These are phyloP conservation scores for Micrasema longulum DNA, from an alignment of 1,140 invertebrate species.

Conservation along the genomic window DNA sequence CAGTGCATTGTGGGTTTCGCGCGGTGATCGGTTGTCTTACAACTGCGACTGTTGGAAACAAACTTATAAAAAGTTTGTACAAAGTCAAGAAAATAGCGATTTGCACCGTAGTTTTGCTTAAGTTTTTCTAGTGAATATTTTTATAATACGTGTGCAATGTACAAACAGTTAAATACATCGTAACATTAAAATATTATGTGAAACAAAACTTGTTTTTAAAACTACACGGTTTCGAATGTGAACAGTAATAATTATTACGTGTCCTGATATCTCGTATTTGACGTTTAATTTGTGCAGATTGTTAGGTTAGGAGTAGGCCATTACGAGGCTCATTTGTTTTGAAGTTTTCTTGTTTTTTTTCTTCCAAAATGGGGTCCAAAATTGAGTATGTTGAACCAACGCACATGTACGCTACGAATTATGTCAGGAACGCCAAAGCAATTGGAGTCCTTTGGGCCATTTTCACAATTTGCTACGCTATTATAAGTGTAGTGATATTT, in stretches of 20 bases:
- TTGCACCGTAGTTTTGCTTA: no score
- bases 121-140: no score
- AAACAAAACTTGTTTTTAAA: not conserved
- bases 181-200: no score
- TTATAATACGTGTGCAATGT: no score
- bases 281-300: no score
- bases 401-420: slow-evolving; percentile 91
- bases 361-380: slow-evolving; percentile 82
- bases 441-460: slow-evolving; percentile 97
- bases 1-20: no score
- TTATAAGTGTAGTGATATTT: slow-evolving; percentile 94
- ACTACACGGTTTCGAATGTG: not conserved
- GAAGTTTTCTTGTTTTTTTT: slow-evolving; percentile 1
- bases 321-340: slow-evolving; percentile 12
- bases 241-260: not conserved
- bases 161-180: no score
- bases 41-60: no score
- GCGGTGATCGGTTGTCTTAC: no score
- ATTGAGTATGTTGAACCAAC: slow-evolving; percentile 91
- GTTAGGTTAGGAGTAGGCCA: no score
- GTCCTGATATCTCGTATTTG: not conserved
- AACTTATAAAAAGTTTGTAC: no score
- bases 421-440: slow-evolving; percentile 95
- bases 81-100: no score
- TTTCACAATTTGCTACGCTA: slow-evolving; percentile 96